Percentiles rank a stretch among this genome's conserved stretches.
These are phyloP conservation scores for Calameuta filiformis DNA, from an alignment of 2,888 invertebrate genomes.

Conservation along the genomic window DNA sequence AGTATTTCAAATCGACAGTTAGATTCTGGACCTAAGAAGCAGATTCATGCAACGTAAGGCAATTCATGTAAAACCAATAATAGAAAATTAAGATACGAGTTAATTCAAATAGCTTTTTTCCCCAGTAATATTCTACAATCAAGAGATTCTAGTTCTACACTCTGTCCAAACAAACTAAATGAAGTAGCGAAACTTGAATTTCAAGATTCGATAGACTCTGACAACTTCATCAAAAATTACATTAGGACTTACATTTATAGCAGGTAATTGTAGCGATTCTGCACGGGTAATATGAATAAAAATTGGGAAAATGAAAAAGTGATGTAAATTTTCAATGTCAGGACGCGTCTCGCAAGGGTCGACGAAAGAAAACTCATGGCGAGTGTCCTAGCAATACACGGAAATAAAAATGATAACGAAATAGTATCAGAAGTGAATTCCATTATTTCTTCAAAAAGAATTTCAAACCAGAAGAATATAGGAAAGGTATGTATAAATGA, in stretches of 20 bases:
- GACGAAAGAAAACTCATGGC: constrained; percentile 26
- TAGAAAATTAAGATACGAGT: neutral
- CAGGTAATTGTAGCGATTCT: constrained; percentile 29
- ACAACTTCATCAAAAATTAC: constrained; percentile 31
- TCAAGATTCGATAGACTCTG: constrained; percentile 35
- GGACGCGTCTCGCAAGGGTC: constrained; percentile 29
- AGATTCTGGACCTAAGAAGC: no score
- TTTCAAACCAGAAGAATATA: constrained; percentile 15
- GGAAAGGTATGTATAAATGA: no score
- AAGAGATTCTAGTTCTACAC: neutral
- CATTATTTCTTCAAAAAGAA: constrained; percentile 22
- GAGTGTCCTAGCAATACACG: constrained; percentile 13
- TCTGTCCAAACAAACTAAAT: constrained; percentile 14
- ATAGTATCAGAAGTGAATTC: neutral
- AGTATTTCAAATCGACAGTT: no score
- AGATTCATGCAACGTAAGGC: no score
- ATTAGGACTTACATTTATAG: constrained; percentile 28
- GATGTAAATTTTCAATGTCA: constrained; percentile 11
- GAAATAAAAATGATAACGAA: neutral
- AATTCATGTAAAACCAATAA: no score
- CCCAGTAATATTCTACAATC: neutral
- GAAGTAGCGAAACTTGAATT: constrained; percentile 30
- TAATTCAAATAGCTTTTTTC: neutral
- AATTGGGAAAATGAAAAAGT: neutral
- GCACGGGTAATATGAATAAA: neutral